A percentile compares a stretch with the other conserved stretches of the same genome.
Conservation (phyloP, 2,888 invertebrate species). For the Clostera curtula region DNA sequence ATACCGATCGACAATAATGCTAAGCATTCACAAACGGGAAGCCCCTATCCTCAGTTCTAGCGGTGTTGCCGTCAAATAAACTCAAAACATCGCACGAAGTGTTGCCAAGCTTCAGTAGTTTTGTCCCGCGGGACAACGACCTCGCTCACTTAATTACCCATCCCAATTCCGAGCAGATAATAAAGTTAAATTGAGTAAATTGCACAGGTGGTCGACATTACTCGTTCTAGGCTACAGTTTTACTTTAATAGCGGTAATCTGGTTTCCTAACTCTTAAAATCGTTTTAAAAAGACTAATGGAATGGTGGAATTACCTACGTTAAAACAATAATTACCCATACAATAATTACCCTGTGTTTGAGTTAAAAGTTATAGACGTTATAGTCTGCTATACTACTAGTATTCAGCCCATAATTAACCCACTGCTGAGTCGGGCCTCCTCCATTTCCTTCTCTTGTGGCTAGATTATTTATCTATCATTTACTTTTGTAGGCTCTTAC, state of each 20-base stretch:
- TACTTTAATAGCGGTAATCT: conserved; percentile 33
- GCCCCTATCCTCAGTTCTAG: conserved; percentile 13
- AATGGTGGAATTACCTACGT: too few species aligned
- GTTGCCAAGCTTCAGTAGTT: conserved; percentile 30
- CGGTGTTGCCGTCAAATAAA: conserved; percentile 20
- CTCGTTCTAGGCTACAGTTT: conserved; percentile 25
- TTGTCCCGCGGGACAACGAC: conserved; percentile 26
- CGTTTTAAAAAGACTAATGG: too few species aligned
- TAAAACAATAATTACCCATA: too few species aligned
- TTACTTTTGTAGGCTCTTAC: too few species aligned
- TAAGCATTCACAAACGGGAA: conserved; percentile 15
- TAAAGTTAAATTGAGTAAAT: conserved; percentile 60
- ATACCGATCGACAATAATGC: not conserved
- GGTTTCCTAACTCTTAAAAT: conserved; percentile 30
- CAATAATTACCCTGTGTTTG: too few species aligned
- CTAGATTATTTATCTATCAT: too few species aligned
- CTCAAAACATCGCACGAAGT: conserved; percentile 20
- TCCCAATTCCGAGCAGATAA: conserved; percentile 44
- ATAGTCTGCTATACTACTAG: too few species aligned
- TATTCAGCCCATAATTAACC: too few species aligned
- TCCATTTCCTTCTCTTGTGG: too few species aligned
- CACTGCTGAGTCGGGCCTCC: too few species aligned
- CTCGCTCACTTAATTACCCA: conserved; percentile 46
- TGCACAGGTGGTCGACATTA: conserved; percentile 45
- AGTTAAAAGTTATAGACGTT: too few species aligned